Evolutionary conservation across 2,797 vertebrate genomes (phyloP).

Genomic region (Menidia menidia): DNA sequence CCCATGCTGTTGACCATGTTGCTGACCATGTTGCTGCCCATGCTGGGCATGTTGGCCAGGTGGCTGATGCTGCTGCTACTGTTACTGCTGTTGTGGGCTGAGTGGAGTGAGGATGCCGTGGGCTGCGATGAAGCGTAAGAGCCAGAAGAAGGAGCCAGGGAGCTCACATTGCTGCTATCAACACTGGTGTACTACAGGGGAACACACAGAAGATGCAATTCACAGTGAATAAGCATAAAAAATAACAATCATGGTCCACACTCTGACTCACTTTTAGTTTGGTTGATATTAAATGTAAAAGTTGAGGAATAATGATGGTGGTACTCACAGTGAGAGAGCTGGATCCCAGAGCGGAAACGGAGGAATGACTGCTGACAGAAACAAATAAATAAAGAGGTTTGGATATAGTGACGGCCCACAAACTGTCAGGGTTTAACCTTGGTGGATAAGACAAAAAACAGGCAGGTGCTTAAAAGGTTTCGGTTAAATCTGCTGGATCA

Average conservation of each 20-base stretch:
- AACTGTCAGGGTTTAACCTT: neutral
- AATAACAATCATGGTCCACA: no score
- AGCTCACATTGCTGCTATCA: slow-evolving; percentile 83
- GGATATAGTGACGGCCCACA: neutral
- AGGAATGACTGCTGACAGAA: slow-evolving; percentile 86
- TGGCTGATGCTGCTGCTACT: slow-evolving; percentile 74
- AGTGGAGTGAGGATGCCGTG: slow-evolving; percentile 63
- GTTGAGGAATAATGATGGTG: neutral
- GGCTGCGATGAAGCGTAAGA: slow-evolving; percentile 73
- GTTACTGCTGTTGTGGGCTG: slow-evolving; percentile 73
- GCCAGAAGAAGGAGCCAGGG: slow-evolving; percentile 83
- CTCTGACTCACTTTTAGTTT: no score
- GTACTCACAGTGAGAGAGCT: slow-evolving; percentile 88
- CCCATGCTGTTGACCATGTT: neutral
- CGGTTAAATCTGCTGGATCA: slow-evolving; percentile 54
- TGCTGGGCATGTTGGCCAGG: slow-evolving; percentile 69
- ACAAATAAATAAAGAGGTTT: no score
- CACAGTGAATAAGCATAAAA: neutral
- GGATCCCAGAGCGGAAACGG: slow-evolving; percentile 86
- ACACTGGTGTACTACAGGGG: slow-evolving; percentile 85
- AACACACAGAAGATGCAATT: neutral
- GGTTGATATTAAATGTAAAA: no score
- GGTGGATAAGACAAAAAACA: neutral
- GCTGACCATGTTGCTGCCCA: slow-evolving; percentile 71
- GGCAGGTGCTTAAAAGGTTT: neutral